These are phyloP conservation scores for Sturmia bella DNA, from an alignment of 2,888 invertebrate species.

Conservation along the genomic window DNA sequence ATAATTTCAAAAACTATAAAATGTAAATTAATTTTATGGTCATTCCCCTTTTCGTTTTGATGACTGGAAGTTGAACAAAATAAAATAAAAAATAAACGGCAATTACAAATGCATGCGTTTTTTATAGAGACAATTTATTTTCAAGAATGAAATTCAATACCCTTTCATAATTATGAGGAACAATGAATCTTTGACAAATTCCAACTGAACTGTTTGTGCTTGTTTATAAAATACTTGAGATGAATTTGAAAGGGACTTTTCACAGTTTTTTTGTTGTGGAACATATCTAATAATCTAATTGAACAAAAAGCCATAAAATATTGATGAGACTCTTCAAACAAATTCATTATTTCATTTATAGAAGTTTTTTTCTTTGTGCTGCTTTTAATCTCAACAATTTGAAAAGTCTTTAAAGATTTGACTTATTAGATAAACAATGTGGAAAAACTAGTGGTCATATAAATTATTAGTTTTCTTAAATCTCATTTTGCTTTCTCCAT, in stretches of 20 bases:
- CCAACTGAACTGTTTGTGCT: no score
- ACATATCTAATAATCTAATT: no score
- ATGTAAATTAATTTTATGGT: slow-evolving; percentile 45
- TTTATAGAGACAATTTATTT: slow-evolving; percentile 54
- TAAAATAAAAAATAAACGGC: slow-evolving; percentile 37
- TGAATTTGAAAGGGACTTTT: neutral
- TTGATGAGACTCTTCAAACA: slow-evolving; percentile 9
- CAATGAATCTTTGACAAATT: neutral
- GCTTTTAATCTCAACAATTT: slow-evolving; percentile 58
- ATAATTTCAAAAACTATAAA: slow-evolving; percentile 14
- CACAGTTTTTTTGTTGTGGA: slow-evolving; percentile 2
- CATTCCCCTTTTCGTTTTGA: slow-evolving; percentile 43
- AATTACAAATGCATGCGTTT: slow-evolving; percentile 32
- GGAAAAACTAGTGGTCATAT: neutral
- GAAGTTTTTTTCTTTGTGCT: slow-evolving; percentile 6
- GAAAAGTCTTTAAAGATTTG: slow-evolving; percentile 61
- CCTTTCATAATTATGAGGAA: slow-evolving; percentile 21
- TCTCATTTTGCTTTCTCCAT: slow-evolving; percentile 3
- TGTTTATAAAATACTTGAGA: slow-evolving; percentile 64
- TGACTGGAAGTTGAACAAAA: slow-evolving; percentile 28
- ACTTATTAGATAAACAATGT: slow-evolving; percentile 55
- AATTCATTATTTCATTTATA: neutral
- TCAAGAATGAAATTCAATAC: slow-evolving; percentile 64
- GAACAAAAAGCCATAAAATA: slow-evolving; percentile 17
- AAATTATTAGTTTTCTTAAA: slow-evolving; percentile 21